A percentile compares a stretch with the other conserved stretches of the same genome.
Conservation (phyloP, 2,797 vertebrate genomes). For the Ataeniobius toweri region DNA sequence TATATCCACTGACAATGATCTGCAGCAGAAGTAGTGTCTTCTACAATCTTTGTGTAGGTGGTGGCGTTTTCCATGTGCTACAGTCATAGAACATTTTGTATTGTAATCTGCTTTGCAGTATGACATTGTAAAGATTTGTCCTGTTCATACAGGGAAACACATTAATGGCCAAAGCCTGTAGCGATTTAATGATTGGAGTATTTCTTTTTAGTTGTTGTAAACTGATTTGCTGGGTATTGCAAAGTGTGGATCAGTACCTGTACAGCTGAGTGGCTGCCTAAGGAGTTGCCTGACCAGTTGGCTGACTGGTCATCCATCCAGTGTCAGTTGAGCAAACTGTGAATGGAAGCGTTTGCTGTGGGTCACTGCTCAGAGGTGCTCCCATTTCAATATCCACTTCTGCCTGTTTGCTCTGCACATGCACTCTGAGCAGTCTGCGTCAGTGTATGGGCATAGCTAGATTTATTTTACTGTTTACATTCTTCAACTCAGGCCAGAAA, state of each 20-base stretch:
- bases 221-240: conserved; percentile 1
- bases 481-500: conserved; percentile 29
- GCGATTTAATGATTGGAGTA: background rate
- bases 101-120: background rate
- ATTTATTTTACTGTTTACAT: conserved; percentile 25
- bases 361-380: conserved; percentile 64
- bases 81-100: background rate
- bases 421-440: conserved; percentile 36
- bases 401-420: conserved; percentile 40
- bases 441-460: conserved; percentile 55
- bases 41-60: background rate
- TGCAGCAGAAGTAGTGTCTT: background rate
- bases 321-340: conserved; percentile 56
- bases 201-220: background rate
- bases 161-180: background rate
- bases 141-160: background rate
- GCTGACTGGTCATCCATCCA: conserved; percentile 52
- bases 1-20: conserved; percentile 1
- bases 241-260: conserved; percentile 3
- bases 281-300: conserved; percentile 42
- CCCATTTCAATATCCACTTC: conserved; percentile 34
- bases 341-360: conserved; percentile 66
- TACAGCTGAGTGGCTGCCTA: conserved; percentile 9
- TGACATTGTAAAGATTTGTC: background rate
- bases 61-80: background rate